Percentiles rank a stretch among this genome's conserved stretches.
phyloP scores from a whole-genome alignment of 2,888 invertebrate genomes.

The Agrilus cyanescens region DNA sequence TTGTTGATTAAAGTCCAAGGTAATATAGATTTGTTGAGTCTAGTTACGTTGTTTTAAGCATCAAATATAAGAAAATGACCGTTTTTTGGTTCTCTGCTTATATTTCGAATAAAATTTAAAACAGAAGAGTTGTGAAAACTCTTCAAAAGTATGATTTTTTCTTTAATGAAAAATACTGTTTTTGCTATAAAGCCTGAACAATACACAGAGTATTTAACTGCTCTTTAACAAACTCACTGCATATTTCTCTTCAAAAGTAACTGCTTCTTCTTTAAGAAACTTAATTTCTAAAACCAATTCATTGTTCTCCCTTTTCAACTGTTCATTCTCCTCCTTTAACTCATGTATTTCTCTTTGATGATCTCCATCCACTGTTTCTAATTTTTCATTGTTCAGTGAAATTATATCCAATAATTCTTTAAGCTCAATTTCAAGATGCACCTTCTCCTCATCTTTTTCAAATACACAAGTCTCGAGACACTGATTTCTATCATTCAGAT shows the following conservation, averaged over 20 bases:
- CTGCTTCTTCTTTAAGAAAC: slow-evolving; percentile 10
- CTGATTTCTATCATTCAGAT: slow-evolving; percentile 8
- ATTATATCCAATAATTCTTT: too few relatives aligned
- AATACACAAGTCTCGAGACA: slow-evolving; percentile 1
- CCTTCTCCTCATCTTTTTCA: neutral
- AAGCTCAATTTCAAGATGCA: neutral
- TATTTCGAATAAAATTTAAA: too few relatives aligned
- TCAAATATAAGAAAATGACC: too few relatives aligned
- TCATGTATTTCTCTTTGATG: slow-evolving; percentile 5
- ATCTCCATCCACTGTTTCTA: neutral
- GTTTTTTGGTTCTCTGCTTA: too few relatives aligned
- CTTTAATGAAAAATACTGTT: neutral
- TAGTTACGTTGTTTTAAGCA: too few relatives aligned
- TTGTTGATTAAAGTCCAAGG: neutral
- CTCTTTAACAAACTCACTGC: too few relatives aligned
- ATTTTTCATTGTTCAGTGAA: too few relatives aligned
- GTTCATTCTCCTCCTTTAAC: slow-evolving; percentile 12
- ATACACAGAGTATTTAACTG: neutral
- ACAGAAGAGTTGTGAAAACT: too few relatives aligned
- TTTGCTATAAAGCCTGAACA: neutral
- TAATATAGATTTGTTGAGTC: too few relatives aligned
- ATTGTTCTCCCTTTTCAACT: neutral
- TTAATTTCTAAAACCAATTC: slow-evolving; percentile 7
- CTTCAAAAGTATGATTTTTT: neutral
- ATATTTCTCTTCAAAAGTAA: neutral